phyloP scores from a whole-genome alignment of 1,140 invertebrate genomes.

The Antheraea pernyi region DNA sequence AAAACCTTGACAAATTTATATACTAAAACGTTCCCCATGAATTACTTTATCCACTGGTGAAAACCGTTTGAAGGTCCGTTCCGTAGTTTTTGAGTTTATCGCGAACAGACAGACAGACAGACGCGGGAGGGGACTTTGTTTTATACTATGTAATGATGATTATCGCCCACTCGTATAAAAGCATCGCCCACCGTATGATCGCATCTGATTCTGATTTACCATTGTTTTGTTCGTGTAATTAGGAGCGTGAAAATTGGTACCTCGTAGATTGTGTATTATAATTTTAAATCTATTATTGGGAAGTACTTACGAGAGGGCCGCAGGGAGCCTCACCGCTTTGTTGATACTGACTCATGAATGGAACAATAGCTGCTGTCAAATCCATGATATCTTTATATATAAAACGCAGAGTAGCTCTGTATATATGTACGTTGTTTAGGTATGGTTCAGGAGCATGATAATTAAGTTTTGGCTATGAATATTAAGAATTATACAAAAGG shows the following conservation, averaged over 20 bases:
- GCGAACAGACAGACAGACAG: too few relatives aligned
- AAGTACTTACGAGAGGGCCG: background rate
- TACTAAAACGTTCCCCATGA: too few relatives aligned
- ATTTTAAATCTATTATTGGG: conserved; percentile 11
- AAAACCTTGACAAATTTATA: too few relatives aligned
- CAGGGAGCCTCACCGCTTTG: background rate
- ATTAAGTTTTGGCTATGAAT: background rate
- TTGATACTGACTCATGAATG: background rate
- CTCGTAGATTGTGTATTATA: background rate
- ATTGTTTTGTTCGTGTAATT: conserved; percentile 9
- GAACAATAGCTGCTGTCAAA: conserved; percentile 1
- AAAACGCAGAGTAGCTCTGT: background rate
- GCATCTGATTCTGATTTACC: conserved; percentile 5
- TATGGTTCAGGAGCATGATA: background rate
- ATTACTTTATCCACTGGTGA: too few relatives aligned
- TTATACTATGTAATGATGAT: too few relatives aligned
- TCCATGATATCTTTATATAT: background rate
- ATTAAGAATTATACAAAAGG: too few relatives aligned
- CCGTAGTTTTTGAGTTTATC: too few relatives aligned
- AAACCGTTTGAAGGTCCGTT: too few relatives aligned
- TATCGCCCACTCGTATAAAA: background rate
- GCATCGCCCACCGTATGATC: conserved; percentile 5
- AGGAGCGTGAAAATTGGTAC: conserved; percentile 12
- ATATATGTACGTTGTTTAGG: background rate
- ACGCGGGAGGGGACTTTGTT: too few relatives aligned